Conservation (phyloP, 2,888 invertebrate genomes). For the Pogonocherus hispidulus region DNA sequence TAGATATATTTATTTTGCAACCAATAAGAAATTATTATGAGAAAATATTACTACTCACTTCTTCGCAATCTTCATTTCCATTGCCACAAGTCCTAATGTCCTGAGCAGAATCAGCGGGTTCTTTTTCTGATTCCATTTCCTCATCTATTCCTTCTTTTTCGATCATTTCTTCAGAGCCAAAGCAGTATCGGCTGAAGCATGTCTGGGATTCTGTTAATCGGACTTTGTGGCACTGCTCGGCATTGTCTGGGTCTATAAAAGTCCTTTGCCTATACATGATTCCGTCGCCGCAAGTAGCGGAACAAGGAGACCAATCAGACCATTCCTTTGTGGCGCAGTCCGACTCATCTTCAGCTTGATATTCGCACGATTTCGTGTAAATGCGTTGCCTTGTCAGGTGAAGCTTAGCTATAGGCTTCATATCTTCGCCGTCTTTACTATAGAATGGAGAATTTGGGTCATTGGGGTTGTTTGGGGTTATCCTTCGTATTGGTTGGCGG, state of each 20-base stretch:
- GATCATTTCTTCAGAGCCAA: neutral
- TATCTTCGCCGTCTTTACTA: constrained; percentile 79
- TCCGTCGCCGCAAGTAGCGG: constrained; percentile 65
- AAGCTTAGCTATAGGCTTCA: constrained; percentile 89
- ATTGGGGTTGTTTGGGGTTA: constrained; percentile 87
- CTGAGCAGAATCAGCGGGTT: neutral
- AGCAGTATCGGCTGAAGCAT: neutral
- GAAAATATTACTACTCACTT: constrained; percentile 15
- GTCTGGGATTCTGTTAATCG: neutral
- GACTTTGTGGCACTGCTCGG: neutral
- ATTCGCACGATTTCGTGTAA: constrained; percentile 82
- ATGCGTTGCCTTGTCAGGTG: constrained; percentile 83
- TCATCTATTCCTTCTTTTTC: neutral
- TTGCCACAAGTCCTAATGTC: neutral
- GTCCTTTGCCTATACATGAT: constrained; percentile 61
- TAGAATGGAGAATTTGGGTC: constrained; percentile 92
- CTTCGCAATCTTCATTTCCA: constrained; percentile 18
- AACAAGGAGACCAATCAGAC: constrained; percentile 67
- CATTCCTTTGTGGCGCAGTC: constrained; percentile 48
- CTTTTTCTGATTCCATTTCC: neutral
- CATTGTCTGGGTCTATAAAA: constrained; percentile 17
- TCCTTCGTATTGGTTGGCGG: constrained; percentile 83
- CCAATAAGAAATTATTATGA: no score
- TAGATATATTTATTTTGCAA: no score
- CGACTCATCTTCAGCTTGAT: neutral